Percentiles rank a stretch among this genome's conserved stretches.
Conservation (phyloP, 2,113 vertebrate species). For the Percina caprodes region DNA sequence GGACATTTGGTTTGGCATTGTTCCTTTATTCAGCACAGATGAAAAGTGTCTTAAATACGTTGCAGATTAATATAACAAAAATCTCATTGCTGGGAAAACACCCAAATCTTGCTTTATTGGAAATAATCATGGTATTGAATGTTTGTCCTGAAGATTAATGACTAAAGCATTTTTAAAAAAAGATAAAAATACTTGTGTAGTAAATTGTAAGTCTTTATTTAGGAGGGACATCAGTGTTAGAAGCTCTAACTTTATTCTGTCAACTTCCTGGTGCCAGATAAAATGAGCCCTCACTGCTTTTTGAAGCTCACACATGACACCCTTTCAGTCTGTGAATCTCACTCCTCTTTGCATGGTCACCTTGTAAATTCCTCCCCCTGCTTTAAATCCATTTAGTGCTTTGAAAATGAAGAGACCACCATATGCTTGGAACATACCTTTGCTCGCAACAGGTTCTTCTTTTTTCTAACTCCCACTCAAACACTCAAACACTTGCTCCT, state of each 20-base stretch:
- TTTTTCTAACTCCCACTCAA: conserved; percentile 52
- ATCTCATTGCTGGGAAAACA: conserved; percentile 51
- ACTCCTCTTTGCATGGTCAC: conserved; percentile 49
- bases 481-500: conserved; percentile 60
- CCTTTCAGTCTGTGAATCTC: conserved; percentile 48
- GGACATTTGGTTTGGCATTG: conserved; percentile 54
- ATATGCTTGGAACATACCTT: conserved; percentile 71
- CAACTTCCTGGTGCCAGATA: conserved; percentile 48
- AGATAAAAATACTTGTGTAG: too few relatives aligned
- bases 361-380: conserved; percentile 72
- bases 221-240: conserved; percentile 18
- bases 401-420: conserved; percentile 75
- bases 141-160: conserved; percentile 62
- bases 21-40: conserved; percentile 63
- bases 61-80: conserved; percentile 55
- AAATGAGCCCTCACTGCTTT: conserved; percentile 19
- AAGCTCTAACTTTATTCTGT: conserved; percentile 20
- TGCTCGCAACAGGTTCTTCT: conserved; percentile 63
- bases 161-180: too few relatives aligned
- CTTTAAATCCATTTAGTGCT: conserved; percentile 55
- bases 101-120: conserved; percentile 59
- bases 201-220: too few relatives aligned
- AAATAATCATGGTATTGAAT: conserved; percentile 36
- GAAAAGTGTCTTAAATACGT: conserved; percentile 60
- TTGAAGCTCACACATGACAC: conserved; percentile 38